Evolutionary conservation across 2,113 vertebrate species (phyloP), one percentile per base, ranked within the genome.

Genomic region (Urocolius indicus): DNA sequence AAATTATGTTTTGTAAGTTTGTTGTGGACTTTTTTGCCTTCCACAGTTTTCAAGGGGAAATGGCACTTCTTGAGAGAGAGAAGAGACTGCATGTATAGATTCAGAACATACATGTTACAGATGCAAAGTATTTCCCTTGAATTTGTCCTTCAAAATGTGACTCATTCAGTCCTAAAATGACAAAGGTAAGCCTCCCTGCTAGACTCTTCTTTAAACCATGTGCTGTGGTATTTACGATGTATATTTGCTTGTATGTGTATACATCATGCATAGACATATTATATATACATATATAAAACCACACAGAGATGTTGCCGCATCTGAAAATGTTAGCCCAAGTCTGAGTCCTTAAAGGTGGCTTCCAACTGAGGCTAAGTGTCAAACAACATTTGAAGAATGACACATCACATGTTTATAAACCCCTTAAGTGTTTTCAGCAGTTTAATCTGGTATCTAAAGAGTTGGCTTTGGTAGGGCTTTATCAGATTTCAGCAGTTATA

Each of bases 401-500:
- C 32, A 71, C 13, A 46, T 46, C 61, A 59, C 0, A 0, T 54
- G 16, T 71, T 84, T 63, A 62, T 51, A 89, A 87, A 58, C 36
- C 16, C 29, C n/a, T 45, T 72, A 66, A 85, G 43, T 63, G 48
- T 34, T 78, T 86, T 75, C 66, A 84, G 30, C 22, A 71, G 54
- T 87, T 84, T 84, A 57, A 65, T 27, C 52, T 84, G 20, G 10
- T 81, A 14, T 71, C 38, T 74, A 41, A 86, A 78, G 55, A 23
- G 59, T 59, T 94, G 63, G 23, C 52, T 94, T 71, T 5, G 1
- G 26, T 20, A 68, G 15, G 16, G 41, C 43, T 89, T 84, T 65
- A 65, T 91, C 45, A 89, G 38, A 93, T 79, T 69, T 89, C 62
- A 76, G 76, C 34, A 75, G 45, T 48, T 89, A 63, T 43, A 95